phyloP scores from a whole-genome alignment of 1,140 invertebrate species.

The Thaumatotibia leucotreta region DNA sequence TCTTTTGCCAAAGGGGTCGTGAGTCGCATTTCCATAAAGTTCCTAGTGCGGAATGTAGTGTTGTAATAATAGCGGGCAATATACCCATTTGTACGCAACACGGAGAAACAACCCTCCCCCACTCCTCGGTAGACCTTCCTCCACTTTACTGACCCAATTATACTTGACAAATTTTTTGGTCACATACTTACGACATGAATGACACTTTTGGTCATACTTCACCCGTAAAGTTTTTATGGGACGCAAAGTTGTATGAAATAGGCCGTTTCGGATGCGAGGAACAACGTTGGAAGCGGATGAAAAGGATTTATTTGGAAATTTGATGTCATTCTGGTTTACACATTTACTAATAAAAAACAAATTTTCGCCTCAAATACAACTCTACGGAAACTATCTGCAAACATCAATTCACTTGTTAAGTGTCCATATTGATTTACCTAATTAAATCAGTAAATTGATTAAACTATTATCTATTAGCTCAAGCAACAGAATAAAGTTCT shows the following conservation, averaged over 20 bases:
- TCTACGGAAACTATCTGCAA: no score
- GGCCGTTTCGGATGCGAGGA: not conserved
- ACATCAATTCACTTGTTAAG: no score
- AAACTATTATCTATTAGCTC: no score
- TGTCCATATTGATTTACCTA: no score
- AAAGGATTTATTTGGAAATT: not conserved
- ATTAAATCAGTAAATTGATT: no score
- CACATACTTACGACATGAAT: slow-evolving; percentile 8
- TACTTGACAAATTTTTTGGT: slow-evolving; percentile 17
- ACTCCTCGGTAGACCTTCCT: slow-evolving; percentile 36
- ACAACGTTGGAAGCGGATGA: not conserved
- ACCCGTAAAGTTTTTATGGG: slow-evolving; percentile 4
- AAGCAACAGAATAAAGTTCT: no score
- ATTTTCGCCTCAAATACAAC: no score
- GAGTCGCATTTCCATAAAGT: slow-evolving; percentile 62
- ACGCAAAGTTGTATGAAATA: not conserved
- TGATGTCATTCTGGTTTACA: not conserved
- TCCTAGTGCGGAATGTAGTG: slow-evolving; percentile 51
- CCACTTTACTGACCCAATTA: slow-evolving; percentile 67
- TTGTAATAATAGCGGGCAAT: slow-evolving; percentile 51
- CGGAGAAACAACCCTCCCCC: slow-evolving; percentile 35
- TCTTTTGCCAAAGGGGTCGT: slow-evolving; percentile 59
- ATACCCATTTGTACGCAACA: slow-evolving; percentile 53
- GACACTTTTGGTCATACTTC: not conserved
- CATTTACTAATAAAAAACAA: no score